Base-by-base conservation (phyloP, 2,797 vertebrate species). In the Gobio occitaniae region DNA sequence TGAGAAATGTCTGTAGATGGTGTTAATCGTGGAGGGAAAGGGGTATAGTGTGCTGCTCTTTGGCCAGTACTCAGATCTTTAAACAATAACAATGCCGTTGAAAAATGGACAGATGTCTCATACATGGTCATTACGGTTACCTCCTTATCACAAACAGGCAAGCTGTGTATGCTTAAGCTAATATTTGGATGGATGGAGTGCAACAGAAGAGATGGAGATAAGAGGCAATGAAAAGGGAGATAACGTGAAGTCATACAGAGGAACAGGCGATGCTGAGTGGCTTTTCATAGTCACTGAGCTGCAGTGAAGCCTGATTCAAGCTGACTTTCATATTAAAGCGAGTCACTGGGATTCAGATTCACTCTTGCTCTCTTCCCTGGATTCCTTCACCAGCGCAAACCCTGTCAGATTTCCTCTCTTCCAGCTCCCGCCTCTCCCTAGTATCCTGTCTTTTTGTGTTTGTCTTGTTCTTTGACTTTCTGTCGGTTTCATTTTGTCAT, bases 311-410 rank as follows among this genome's bases (percentile, higher is more conserved):
- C 88, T 54, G 88, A 92, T 89, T 88, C 86, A 48, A 36, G 83
- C 88, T 84, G 91, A 91, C 88, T 87, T 91, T 88, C 87, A 68
- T 77, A 87, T 91, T 83, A 88, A 92, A 72, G 48, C 68, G 50
- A 19, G 29, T 78, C 44, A 5, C 66, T 87, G 87, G 90, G 90
- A 89, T 92, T 93, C 80, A 89, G 91, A 93, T 59, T 87, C 83
- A 29, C 6, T 38, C 2, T 78, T 85, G 88, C 87, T 79, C 80
- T 68, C 65, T 63, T 87, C 78, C 83, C 38, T 59, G 83, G 52
- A 61, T 84, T 84, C 25, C 83, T 47, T 32, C 16, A 59, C 50
- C 50, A 32, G 32, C 32, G 48, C 74, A 84, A 84, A 84, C 65
- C 65, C 65, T 82, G 72, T 85, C 78, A 80, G 68, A 65, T 66